A percentile compares a stretch with the other conserved stretches of the same genome.
phyloP scores from a whole-genome alignment of 2,888 invertebrate species.

The Drosophila ustulata region DNA sequence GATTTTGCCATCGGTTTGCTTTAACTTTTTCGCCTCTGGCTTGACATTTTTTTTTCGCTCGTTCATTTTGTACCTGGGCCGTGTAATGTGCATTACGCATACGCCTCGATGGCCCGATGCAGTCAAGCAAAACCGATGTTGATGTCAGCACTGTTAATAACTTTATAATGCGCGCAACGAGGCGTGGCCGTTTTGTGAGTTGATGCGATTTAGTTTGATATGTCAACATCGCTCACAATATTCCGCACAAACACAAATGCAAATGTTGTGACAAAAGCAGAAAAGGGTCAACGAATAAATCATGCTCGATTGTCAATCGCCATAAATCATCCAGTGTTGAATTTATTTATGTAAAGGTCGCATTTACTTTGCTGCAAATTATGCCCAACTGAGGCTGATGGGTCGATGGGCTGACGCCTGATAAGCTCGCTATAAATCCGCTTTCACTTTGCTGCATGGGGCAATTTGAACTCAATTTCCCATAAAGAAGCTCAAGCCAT shows the following conservation, averaged over 20 bases:
- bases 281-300: constrained; percentile 1
- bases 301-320: constrained; percentile 7
- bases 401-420: background rate
- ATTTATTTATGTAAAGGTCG: constrained; percentile 26
- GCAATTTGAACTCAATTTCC: constrained; percentile 70
- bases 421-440: constrained; percentile 19
- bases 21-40: constrained; percentile 10
- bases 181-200: constrained; percentile 28
- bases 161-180: constrained; percentile 52
- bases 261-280: background rate
- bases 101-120: constrained; percentile 37
- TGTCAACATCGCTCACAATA: constrained; percentile 47
- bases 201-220: constrained; percentile 32
- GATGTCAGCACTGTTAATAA: constrained; percentile 41
- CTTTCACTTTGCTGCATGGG: constrained; percentile 12
- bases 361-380: background rate
- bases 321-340: background rate
- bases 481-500: constrained; percentile 62
- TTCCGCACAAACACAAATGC: constrained; percentile 28
- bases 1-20: constrained; percentile 14
- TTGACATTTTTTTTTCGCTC: constrained; percentile 18
- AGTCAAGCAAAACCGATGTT: constrained; percentile 18
- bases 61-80: background rate
- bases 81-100: constrained; percentile 39
- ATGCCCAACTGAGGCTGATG: background rate